Evolutionary conservation across 2,888 invertebrate genomes (phyloP).

Genomic region (Phyllotreta cruciferae): DNA sequence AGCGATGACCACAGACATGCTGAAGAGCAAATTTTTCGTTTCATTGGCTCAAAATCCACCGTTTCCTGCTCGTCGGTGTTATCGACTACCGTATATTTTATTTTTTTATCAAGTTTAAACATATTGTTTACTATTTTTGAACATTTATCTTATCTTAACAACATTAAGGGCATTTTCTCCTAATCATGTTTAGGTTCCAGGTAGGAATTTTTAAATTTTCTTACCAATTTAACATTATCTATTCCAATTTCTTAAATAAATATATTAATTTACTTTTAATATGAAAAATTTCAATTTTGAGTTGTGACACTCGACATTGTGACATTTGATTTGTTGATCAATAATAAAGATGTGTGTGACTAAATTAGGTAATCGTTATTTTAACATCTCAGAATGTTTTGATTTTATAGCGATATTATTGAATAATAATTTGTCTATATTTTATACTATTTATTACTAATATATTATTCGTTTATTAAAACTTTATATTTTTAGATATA

Average conservation of each 20-base stretch:
- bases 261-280: background rate
- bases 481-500: too few relatives aligned
- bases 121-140: constrained; percentile 30
- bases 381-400: too few relatives aligned
- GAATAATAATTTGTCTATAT: too few relatives aligned
- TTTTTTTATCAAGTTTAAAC: constrained; percentile 36
- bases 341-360: too few relatives aligned
- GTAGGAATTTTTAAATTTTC: background rate
- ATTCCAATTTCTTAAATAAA: background rate
- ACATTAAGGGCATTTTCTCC: constrained; percentile 2
- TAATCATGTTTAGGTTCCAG: constrained; percentile 4
- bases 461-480: too few relatives aligned
- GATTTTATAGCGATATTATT: too few relatives aligned
- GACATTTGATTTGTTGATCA: too few relatives aligned
- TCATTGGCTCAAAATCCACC: constrained; percentile 52
- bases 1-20: constrained; percentile 57
- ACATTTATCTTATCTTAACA: constrained; percentile 12
- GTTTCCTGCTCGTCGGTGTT: constrained; percentile 45
- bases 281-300: too few relatives aligned
- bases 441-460: too few relatives aligned
- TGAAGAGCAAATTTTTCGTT: constrained; percentile 51
- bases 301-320: background rate
- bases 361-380: too few relatives aligned
- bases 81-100: constrained; percentile 37
- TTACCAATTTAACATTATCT: background rate